A percentile compares a stretch with the other conserved stretches of the same genome.
Conservation (phyloP, 2,888 invertebrate species). For the Calameuta filiformis region DNA sequence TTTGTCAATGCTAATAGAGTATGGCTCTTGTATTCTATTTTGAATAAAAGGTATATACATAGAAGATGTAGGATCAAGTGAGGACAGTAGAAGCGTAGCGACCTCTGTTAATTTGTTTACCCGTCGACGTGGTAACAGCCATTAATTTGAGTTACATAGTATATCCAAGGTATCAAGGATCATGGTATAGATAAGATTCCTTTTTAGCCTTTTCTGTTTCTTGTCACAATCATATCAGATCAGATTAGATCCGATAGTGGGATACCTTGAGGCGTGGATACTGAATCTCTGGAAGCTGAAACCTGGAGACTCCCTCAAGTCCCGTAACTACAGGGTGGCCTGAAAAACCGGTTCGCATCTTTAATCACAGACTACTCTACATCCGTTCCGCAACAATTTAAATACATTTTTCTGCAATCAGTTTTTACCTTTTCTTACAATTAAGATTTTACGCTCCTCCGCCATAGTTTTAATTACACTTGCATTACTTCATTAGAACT, state of each 20-base stretch:
- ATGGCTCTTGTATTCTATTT: no score
- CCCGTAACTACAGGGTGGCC: conserved; percentile 39
- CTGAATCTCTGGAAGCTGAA: background rate
- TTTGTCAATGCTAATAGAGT: conserved; percentile 17
- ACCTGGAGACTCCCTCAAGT: background rate
- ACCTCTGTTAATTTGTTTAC: background rate
- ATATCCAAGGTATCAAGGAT: background rate
- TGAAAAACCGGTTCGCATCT: conserved; percentile 44
- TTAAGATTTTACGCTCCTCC: background rate
- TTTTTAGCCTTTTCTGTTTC: background rate
- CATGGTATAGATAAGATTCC: background rate
- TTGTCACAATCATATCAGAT: background rate
- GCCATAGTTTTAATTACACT: background rate
- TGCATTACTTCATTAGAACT: background rate
- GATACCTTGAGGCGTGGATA: background rate
- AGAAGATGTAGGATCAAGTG: background rate
- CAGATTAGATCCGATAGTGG: background rate
- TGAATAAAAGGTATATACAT: background rate
- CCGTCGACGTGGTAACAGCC: background rate
- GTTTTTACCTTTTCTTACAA: conserved; percentile 5
- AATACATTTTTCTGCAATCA: conserved; percentile 39
- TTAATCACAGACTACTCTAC: conserved; percentile 41
- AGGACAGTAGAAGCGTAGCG: background rate
- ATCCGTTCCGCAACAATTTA: conserved; percentile 21
- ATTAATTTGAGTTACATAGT: background rate